Base-by-base conservation (phyloP, 1,140 invertebrate species). In the Lepidurus arcticus region DNA sequence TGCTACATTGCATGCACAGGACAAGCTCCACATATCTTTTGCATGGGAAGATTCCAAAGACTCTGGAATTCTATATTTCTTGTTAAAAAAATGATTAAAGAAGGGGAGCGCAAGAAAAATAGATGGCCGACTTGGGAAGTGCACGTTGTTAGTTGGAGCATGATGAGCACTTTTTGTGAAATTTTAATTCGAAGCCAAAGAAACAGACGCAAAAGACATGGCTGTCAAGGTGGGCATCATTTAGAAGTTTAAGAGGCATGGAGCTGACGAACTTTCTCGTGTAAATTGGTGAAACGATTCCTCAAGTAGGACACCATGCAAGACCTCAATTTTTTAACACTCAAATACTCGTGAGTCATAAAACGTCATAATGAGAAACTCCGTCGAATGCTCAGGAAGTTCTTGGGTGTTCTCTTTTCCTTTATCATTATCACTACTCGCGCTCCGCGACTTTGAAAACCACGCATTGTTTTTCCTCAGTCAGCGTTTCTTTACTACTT, bases 221-320 rank as follows among this genome's bases (percentile, higher is more conserved):
- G 53, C 53, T 65, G 53, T 65, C 53, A 65, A 65, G 53, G 53
- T 65, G 53, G 7, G 53, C 6, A 65, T 65, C 1, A 65, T 65
- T 9, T 65, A 65, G 21, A 65, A 65, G 34, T 34, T 34, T 34
- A 65, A 65, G 53, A 16, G 16, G 16, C 6, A n/a, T 7, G 13
- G 13, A 65, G 53, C 53, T 65, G 53, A 65, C 53, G 53, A 65
- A 65, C 53, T 65, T 65, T 65, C 53, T 65, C 53, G 53, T 21
- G 21, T 65, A n/a, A 65, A 65, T n/a, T 65, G 16, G 53, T 21
- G 16, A n/a, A 65, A 65, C 13, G 53, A 65, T 65, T 65, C 53
- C 21, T 16, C 53, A 65, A 65, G 53, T 65, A 65, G 53, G 13
- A 65, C 53, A 65, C 34, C 34, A 34, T 34, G 34, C 34, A 34